phyloP scores from a whole-genome alignment of 2,113 vertebrate species.

The Eulacestoma nigropectus region DNA sequence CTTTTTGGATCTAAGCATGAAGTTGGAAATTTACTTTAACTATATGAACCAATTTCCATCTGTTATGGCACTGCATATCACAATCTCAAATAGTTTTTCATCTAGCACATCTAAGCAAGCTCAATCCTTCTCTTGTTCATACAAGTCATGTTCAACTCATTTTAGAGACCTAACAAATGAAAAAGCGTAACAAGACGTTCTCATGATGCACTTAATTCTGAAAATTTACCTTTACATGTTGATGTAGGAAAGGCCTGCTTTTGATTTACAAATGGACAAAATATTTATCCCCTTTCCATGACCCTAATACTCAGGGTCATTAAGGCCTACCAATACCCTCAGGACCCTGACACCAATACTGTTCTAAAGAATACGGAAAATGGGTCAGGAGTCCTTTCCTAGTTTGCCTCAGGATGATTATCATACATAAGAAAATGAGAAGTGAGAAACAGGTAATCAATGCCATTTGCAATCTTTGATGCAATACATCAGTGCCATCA shows the following conservation, averaged over 20 bases:
- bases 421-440: neutral
- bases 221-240: neutral
- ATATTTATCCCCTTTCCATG: neutral
- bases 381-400: neutral
- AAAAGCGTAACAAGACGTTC: neutral
- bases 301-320: neutral
- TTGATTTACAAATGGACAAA: neutral
- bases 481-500: neutral
- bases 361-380: neutral
- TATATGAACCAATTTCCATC: neutral
- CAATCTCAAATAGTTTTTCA: neutral
- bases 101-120: neutral
- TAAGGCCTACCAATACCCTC: neutral
- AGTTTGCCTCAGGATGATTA: neutral
- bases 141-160: neutral
- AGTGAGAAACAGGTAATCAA: neutral
- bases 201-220: neutral
- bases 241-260: neutral
- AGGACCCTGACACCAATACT: neutral
- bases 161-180: neutral
- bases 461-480: neutral
- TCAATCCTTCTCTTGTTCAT: neutral
- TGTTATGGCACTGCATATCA: neutral
- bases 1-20: neutral
- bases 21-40: neutral